phyloP scores from a whole-genome alignment of 2,113 vertebrate genomes.

The Phalacrocorax carbo region DNA sequence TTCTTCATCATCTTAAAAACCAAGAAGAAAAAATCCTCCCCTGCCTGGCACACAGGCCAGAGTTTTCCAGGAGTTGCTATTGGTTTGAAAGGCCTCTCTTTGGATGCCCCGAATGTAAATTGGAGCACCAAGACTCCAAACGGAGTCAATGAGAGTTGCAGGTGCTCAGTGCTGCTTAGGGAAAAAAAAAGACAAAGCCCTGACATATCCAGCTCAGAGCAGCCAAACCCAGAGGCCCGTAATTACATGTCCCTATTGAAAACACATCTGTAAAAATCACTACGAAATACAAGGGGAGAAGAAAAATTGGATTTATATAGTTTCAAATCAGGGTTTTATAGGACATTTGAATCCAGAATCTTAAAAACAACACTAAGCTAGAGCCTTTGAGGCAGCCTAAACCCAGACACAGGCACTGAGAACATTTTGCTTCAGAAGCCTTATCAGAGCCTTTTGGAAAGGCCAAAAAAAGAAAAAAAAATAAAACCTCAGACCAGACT shows the following conservation, averaged over 20 bases:
- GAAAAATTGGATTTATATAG: background rate
- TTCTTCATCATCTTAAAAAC: background rate
- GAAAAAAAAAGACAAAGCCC: background rate
- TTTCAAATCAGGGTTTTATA: background rate
- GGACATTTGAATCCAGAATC: background rate
- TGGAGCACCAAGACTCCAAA: background rate
- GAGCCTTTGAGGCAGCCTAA: background rate
- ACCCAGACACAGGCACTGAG: background rate
- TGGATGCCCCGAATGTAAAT: background rate
- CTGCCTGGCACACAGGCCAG: background rate
- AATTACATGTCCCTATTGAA: background rate
- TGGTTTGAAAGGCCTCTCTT: background rate
- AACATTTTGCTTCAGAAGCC: background rate
- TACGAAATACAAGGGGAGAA: background rate
- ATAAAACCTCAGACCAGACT: background rate
- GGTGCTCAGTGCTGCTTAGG: background rate
- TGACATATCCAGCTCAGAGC: background rate
- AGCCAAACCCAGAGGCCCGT: conserved; percentile 34
- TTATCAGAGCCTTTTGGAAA: background rate
- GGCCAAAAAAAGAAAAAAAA: background rate
- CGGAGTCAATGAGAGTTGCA: conserved; percentile 52
- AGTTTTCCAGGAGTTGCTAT: background rate
- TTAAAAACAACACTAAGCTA: background rate
- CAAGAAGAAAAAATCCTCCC: background rate
- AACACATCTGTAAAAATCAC: conserved; percentile 53